Conservation (phyloP, 2,113 vertebrate genomes). For the Anoplopoma fimbria region DNA sequence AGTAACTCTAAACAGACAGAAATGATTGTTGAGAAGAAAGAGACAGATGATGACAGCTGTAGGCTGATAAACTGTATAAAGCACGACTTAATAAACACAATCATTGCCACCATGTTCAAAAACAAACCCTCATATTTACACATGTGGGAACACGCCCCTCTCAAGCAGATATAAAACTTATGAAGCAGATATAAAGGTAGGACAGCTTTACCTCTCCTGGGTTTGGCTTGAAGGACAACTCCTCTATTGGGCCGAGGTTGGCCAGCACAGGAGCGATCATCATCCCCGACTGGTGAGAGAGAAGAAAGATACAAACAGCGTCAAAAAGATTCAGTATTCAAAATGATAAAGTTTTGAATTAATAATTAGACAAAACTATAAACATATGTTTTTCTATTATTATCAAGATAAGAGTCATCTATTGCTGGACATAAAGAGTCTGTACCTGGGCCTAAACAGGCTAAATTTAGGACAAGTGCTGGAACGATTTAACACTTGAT, state of each 20-base stretch:
- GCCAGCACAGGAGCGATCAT: constrained; percentile 89
- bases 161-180: not conserved
- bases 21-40: not conserved
- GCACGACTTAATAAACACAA: not conserved
- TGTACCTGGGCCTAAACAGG: too few species aligned
- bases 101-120: not conserved
- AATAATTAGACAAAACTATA: not conserved
- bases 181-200: not conserved
- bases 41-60: not conserved
- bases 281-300: constrained; percentile 82
- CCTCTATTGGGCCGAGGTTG: constrained; percentile 88
- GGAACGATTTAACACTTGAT: not conserved
- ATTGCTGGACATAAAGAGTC: not conserved
- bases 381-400: not conserved
- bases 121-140: not conserved
- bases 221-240: constrained; percentile 87
- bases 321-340: not conserved
- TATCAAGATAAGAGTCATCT: not conserved
- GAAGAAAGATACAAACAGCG: not conserved
- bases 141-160: not conserved
- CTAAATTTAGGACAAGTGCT: not conserved
- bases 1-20: not conserved
- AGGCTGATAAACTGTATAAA: not conserved
- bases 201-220: constrained; percentile 85
- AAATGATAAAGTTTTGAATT: not conserved